phyloP scores from a whole-genome alignment of 1,140 invertebrate species.

The Drosophila serrata region DNA sequence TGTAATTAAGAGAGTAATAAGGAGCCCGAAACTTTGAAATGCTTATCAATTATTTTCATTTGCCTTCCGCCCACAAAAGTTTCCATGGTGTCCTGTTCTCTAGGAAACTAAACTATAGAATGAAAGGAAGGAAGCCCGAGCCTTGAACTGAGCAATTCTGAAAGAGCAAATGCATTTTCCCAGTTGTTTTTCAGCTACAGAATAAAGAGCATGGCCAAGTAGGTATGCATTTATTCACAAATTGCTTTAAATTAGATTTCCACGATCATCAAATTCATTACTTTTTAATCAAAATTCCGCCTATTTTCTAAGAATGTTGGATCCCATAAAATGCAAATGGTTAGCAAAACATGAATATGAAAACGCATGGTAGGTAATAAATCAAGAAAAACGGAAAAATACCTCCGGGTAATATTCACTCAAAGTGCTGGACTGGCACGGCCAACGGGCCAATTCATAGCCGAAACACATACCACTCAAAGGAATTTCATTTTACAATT shows the following conservation, averaged over 20 bases:
- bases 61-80: neutral
- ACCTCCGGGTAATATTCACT: constrained; percentile 9
- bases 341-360: neutral
- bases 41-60: constrained; percentile 48
- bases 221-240: neutral
- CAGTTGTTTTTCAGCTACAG: no score
- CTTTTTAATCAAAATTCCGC: neutral
- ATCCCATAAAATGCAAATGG: constrained; percentile 6
- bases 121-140: neutral
- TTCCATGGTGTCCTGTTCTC: constrained; percentile 11
- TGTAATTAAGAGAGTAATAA: constrained; percentile 41
- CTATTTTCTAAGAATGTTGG: constrained; percentile 3
- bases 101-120: neutral
- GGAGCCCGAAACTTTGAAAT: constrained; percentile 32
- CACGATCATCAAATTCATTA: neutral
- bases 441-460: neutral
- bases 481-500: constrained; percentile 13
- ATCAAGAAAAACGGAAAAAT: constrained; percentile 3
- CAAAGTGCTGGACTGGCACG: neutral
- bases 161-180: neutral
- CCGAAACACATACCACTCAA: neutral
- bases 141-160: constrained; percentile 6
- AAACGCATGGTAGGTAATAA: constrained; percentile 15
- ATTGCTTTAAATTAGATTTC: neutral
- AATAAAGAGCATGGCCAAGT: neutral